Evolutionary conservation across 2,797 vertebrate species (phyloP).

Genomic region (Kryptopterus vitreolus): DNA sequence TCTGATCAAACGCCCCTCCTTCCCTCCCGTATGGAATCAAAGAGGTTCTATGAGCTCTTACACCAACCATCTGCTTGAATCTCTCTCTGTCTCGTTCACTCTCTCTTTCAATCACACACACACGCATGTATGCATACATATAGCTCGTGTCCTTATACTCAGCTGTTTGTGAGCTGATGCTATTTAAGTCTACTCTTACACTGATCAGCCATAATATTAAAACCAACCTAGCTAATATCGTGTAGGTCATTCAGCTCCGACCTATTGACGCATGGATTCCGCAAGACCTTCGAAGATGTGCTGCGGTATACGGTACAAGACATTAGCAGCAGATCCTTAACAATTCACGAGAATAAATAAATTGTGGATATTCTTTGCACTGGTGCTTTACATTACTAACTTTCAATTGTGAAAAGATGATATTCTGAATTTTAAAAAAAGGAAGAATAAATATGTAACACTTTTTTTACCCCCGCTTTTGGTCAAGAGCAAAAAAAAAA

Average conservation of each 20-base stretch:
- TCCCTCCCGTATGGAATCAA: constrained; percentile 31
- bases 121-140: constrained; percentile 12
- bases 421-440: background rate
- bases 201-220: no score
- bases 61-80: constrained; percentile 22
- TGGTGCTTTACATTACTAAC: background rate
- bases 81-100: background rate
- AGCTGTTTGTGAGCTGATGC: background rate
- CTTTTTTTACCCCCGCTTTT: no score
- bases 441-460: background rate
- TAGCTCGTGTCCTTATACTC: background rate
- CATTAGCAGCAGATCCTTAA: background rate
- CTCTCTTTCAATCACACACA: background rate
- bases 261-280: no score
- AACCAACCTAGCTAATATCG: no score
- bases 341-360: background rate
- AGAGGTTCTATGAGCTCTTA: constrained; percentile 33
- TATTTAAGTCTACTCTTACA: no score
- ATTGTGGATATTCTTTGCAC: no score
- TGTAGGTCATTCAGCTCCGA: no score
- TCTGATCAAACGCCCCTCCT: constrained; percentile 38
- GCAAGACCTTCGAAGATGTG: no score
- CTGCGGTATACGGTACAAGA: no score
- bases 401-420: background rate
- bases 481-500: no score